Evolutionary conservation across 2,797 vertebrate genomes (phyloP).

Genomic region (Enteromius afrohamiltoni): DNA sequence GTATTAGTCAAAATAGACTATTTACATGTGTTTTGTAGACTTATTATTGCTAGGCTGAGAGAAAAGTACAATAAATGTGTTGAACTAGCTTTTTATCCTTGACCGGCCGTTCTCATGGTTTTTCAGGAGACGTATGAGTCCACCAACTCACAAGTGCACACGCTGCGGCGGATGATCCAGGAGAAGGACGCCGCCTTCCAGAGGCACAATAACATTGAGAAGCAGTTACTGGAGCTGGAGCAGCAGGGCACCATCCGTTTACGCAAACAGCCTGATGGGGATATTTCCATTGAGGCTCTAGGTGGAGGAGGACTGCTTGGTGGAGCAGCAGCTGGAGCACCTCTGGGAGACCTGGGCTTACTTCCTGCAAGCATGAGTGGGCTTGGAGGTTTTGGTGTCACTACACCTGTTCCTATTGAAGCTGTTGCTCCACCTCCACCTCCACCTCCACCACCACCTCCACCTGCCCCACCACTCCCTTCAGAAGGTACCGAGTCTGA

Average conservation of each 20-base stretch:
- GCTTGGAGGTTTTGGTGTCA: conserved; percentile 65
- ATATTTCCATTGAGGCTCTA: conserved; percentile 78
- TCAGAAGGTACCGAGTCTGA: conserved; percentile 77
- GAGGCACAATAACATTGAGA: conserved; percentile 84
- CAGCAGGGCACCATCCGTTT: conserved; percentile 80
- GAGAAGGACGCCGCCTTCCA: conserved; percentile 95
- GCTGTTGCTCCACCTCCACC: conserved; percentile 83
- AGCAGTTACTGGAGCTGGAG: conserved; percentile 77
- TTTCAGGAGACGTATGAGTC: conserved; percentile 92
- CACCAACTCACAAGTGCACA: conserved; percentile 91
- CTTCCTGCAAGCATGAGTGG: conserved; percentile 61
- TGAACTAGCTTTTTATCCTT: not conserved
- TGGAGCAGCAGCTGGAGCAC: conserved; percentile 64
- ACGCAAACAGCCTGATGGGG: conserved; percentile 80
- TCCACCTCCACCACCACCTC: conserved; percentile 84
- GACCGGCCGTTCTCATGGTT: not conserved
- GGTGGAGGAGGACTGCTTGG: conserved; percentile 63
- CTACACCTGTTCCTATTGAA: conserved; percentile 74
- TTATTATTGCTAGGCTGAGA: not conserved
- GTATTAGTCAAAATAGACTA: not conserved
- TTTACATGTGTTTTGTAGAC: not conserved
- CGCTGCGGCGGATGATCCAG: conserved; percentile 90
- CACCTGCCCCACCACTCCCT: conserved; percentile 75
- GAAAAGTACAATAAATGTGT: not conserved
- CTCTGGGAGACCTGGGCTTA: conserved; percentile 66